Conservation (phyloP, 2,888 invertebrate species). For the Unio pictorum region DNA sequence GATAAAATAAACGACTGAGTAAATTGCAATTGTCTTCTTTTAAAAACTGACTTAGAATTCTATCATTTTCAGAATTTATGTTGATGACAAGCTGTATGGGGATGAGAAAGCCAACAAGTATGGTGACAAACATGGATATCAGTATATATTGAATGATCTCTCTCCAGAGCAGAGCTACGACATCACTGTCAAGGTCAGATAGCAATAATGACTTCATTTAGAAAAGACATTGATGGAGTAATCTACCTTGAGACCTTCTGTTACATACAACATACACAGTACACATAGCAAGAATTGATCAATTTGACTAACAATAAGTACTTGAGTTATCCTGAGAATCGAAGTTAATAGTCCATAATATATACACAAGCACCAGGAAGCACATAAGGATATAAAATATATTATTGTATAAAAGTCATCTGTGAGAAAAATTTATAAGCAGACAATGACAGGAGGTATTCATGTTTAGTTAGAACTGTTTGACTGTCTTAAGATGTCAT, state of each 20-base stretch:
- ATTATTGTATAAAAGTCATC: too few relatives aligned
- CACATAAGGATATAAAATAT: too few relatives aligned
- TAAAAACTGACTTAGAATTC: background rate
- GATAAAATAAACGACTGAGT: too few relatives aligned
- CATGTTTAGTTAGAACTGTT: too few relatives aligned
- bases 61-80: slow-evolving; percentile 56
- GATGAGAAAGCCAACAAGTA: slow-evolving; percentile 64
- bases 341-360: too few relatives aligned
- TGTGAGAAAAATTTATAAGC: too few relatives aligned
- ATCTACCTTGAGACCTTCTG: background rate
- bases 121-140: slow-evolving; percentile 68
- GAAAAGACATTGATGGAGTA: background rate
- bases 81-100: slow-evolving; percentile 68
- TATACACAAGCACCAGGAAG: too few relatives aligned
- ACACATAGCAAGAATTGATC: background rate
- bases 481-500: too few relatives aligned
- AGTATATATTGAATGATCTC: slow-evolving; percentile 67
- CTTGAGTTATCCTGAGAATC: too few relatives aligned
- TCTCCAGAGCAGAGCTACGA: slow-evolving; percentile 66
- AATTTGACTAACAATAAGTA: background rate
- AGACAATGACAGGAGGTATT: too few relatives aligned
- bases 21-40: background rate
- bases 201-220: background rate
- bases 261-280: too few relatives aligned
- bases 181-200: slow-evolving; percentile 63